phyloP scores from a whole-genome alignment of 2,113 vertebrate genomes.

The Taxidea taxus region DNA sequence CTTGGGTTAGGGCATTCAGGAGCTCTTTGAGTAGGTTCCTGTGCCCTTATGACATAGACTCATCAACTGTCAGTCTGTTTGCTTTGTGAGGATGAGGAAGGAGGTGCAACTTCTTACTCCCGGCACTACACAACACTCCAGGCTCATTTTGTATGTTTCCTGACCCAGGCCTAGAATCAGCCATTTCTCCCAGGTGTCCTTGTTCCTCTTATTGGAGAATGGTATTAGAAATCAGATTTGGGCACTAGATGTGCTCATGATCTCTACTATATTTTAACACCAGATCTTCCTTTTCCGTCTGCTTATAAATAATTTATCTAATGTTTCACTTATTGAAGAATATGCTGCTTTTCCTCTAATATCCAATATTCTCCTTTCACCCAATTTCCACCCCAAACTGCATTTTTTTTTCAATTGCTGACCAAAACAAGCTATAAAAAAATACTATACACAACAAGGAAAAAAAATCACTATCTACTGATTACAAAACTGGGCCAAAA shows the following conservation, averaged over 20 bases:
- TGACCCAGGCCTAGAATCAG: neutral
- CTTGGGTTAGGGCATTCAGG: neutral
- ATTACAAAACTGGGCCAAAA: neutral
- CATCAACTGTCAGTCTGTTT: neutral
- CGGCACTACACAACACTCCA: neutral
- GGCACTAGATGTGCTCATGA: neutral
- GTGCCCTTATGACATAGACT: neutral
- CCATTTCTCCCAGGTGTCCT: neutral
- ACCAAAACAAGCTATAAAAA: neutral
- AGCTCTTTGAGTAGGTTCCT: neutral
- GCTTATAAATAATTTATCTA: neutral
- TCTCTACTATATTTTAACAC: neutral
- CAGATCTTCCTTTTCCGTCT: neutral
- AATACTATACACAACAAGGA: no score
- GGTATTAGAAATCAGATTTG: neutral
- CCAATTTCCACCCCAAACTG: neutral
- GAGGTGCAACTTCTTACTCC: neutral
- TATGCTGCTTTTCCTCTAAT: neutral
- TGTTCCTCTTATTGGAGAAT: neutral
- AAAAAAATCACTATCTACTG: neutral
- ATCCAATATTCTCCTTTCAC: neutral
- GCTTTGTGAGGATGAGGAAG: neutral
- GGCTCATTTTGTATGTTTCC: neutral
- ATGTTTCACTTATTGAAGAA: neutral
- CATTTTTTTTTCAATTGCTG: neutral